Conservation (phyloP, 2,888 invertebrate genomes). For the Chrysina gloriosa region DNA sequence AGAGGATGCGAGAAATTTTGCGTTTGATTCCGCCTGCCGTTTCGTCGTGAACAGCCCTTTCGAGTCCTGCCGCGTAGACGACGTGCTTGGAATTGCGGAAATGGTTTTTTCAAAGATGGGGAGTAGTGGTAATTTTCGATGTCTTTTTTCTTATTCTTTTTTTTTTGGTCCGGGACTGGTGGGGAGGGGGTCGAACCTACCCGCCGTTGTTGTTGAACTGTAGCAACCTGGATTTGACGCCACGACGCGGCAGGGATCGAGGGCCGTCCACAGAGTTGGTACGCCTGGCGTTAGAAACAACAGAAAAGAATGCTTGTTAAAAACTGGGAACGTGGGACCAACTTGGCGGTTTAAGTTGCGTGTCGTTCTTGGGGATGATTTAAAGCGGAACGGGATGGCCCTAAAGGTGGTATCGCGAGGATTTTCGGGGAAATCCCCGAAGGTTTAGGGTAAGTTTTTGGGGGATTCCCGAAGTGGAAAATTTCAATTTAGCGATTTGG, state of each 20-base stretch:
- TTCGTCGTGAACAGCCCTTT: slow-evolving; percentile 25
- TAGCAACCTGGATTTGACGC: slow-evolving; percentile 90
- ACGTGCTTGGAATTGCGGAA: not conserved
- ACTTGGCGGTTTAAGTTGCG: too few relatives aligned
- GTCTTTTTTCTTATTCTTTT: slow-evolving; percentile 31
- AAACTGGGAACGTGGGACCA: too few relatives aligned
- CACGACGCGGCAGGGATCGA: slow-evolving; percentile 89
- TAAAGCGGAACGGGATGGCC: too few relatives aligned
- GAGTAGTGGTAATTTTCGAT: not conserved
- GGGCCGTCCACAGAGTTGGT: slow-evolving; percentile 80
- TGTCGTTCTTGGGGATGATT: too few relatives aligned
- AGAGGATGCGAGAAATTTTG: not conserved
- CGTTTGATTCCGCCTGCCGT: not conserved
- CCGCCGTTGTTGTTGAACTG: slow-evolving; percentile 91
- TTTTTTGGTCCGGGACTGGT: slow-evolving; percentile 47
- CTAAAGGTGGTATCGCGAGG: too few relatives aligned
- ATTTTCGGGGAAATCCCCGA: too few relatives aligned
- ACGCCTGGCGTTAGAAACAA: slow-evolving; percentile 54
- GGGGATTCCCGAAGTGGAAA: too few relatives aligned
- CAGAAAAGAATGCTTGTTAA: not conserved
- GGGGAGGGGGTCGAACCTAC: slow-evolving; percentile 71
- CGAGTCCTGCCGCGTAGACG: slow-evolving; percentile 25
- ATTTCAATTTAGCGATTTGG: too few relatives aligned
- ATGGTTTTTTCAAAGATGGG: not conserved
- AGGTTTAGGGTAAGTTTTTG: too few relatives aligned